Evolutionary conservation across 92 coral and sea anemone genomes (phyloP), one percentile per base, ranked within the genome.

Genomic region (Porites rus): DNA sequence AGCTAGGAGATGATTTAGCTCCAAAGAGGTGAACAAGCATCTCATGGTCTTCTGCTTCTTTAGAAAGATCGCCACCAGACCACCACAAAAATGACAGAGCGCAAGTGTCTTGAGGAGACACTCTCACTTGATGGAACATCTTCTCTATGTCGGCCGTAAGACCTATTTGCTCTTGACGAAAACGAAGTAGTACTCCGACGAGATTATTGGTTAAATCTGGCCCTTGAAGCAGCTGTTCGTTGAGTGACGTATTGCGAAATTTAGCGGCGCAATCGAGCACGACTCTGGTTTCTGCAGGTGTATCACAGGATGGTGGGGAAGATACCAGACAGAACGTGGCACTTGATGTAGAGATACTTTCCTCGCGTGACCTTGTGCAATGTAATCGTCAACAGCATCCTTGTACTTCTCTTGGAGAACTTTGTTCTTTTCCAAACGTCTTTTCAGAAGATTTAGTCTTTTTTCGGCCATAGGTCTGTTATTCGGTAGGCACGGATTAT

Each of bases 111-210:
- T 24, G 25, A 24, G 25, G 25, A 24, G 25, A 67, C 77, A 17
- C n/a, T n/a, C 77, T 64, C 2, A 86, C 90, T 28, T 72, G 85
- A 14, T 53, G 53, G 52, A 86, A 86, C 90, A 84, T 84, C 38
- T 62, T 8, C 61, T 56, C 61, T 9, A 9, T 14, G 10, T 9
- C 14, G 61, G 74, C 31, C 31, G 74, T 24, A 24, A 24, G 25
- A 24, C 25, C 25, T 24, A 24, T 24, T 24, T 24, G 25, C 25
- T 24, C 25, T 24, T 24, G 25, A 24, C 25, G 25, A 24, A 24
- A 24, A 24, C 25, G 25, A 24, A 24, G 25, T 24, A 24, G 25
- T 24, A 24, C 25, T 24, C 25, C 25, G 25, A 24, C 25, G 25
- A 24, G 25, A 24, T 24, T 24, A 24, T 24, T 24, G 25, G 25